Evolutionary conservation across 2,888 invertebrate genomes (phyloP).

Genomic region (Yponomeuta malinellus): DNA sequence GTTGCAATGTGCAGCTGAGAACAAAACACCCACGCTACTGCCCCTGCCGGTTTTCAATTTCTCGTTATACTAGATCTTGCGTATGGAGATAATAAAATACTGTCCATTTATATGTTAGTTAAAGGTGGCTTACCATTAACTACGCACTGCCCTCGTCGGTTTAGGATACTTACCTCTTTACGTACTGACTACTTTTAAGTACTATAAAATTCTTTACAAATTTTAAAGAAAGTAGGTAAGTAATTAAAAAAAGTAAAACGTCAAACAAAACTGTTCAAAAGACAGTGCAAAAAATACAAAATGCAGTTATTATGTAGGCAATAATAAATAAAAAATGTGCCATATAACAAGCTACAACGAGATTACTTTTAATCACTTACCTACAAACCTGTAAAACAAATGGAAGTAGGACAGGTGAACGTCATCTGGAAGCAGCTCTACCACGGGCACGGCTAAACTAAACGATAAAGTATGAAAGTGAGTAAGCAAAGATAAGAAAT

Average conservation of each 20-base stretch:
- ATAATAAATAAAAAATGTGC: not conserved
- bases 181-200: too few species aligned
- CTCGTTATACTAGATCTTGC: not conserved
- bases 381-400: not conserved
- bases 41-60: not conserved
- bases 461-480: not conserved
- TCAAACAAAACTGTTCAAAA: too few species aligned
- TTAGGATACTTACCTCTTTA: too few species aligned
- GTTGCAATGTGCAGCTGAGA: not conserved
- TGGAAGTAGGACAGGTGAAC: not conserved
- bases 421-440: not conserved
- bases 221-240: too few species aligned
- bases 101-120: too few species aligned
- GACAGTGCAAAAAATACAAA: not conserved
- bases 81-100: too few species aligned
- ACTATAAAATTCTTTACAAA: too few species aligned
- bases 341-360: not conserved
- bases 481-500: too few species aligned
- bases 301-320: not conserved
- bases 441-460: not conserved
- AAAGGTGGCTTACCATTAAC: too few species aligned
- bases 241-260: too few species aligned
- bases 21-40: not conserved
- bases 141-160: too few species aligned
- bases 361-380: not conserved